Evolutionary conservation across 2,888 invertebrate genomes (phyloP), one percentile per base, ranked within the genome.

Genomic region (Lingula anatina): DNA sequence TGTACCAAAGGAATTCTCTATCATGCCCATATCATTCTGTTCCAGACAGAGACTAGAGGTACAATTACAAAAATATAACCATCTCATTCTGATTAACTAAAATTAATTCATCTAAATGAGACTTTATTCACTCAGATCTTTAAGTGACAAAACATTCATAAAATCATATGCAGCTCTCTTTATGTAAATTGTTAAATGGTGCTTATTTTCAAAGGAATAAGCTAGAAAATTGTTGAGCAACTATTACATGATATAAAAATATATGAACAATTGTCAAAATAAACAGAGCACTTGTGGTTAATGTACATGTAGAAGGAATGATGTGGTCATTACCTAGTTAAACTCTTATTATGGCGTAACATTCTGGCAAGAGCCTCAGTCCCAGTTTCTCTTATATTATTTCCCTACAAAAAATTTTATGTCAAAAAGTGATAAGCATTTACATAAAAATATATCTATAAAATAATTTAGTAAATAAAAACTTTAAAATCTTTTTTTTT

Each of bases 21-120:
- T 55, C 68, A 75, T 73, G 1, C 77, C 77, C 42, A 73, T 39
- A 18, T 69, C 68, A 66, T 77, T 77, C 76, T 75, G 76, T 55
- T 77, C 77, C 35, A 77, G 54, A 50, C 71, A 69, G 31, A 77
- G 46, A 50, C 76, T 76, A 62, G 25, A 57, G 60, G n/a, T 36
- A 45, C 35, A 48, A n/a, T n/a, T n/a, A n/a, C n/a, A n/a, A n/a
- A n/a, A n/a, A n/a, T n/a, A n/a, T n/a, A n/a, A n/a, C n/a, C n/a
- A n/a, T n/a, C n/a, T n/a, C n/a, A n/a, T n/a, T 60, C n/a, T 37
- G 43, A 39, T 47, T 35, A 46, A 47, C 5, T 40, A 21, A 20
- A 20, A 35, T 36, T 27, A 9, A 18, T 2, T 5, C 18, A 28
- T 20, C 18, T n/a, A 25, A 12, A 15, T 7, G 35, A 35, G n/a